Conservation (phyloP, 2,113 vertebrate species). For the Polyodon spathula region DNA sequence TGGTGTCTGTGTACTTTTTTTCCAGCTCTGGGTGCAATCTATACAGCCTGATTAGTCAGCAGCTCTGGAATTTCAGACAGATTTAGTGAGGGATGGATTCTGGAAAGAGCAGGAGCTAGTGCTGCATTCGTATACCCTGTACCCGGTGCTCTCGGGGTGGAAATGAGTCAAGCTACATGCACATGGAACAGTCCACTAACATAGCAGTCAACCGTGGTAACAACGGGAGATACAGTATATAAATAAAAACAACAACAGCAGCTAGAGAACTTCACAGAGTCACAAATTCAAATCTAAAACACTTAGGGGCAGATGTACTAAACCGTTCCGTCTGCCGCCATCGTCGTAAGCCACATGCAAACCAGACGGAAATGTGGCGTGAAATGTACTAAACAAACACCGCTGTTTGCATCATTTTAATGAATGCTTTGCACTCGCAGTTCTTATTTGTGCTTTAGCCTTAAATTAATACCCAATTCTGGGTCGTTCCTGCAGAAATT, state of each 20-base stretch:
- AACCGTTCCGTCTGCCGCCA: no score
- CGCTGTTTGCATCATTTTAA: no score
- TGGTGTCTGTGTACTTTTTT: slow-evolving; percentile 25
- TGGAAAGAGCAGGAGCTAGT: not conserved
- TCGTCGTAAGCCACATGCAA: no score
- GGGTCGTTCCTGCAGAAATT: no score
- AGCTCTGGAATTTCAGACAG: not conserved
- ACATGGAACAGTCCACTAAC: not conserved
- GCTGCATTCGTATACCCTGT: not conserved
- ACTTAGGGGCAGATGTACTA: no score
- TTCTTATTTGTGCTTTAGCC: no score
- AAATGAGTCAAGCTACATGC: not conserved
- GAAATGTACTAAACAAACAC: no score
- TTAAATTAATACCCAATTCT: no score
- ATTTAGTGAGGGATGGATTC: not conserved
- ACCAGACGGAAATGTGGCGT: no score
- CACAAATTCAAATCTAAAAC: slow-evolving; percentile 8
- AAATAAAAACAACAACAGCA: not conserved
- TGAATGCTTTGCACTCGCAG: no score
- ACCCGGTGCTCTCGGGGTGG: not conserved
- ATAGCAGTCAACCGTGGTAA: not conserved
- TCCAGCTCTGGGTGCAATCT: slow-evolving; percentile 45
- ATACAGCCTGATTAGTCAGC: not conserved
- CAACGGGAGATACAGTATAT: not conserved
- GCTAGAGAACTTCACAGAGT: not conserved